Conservation (phyloP, 2,797 vertebrate genomes). For the Anomalospiza imberbis region DNA sequence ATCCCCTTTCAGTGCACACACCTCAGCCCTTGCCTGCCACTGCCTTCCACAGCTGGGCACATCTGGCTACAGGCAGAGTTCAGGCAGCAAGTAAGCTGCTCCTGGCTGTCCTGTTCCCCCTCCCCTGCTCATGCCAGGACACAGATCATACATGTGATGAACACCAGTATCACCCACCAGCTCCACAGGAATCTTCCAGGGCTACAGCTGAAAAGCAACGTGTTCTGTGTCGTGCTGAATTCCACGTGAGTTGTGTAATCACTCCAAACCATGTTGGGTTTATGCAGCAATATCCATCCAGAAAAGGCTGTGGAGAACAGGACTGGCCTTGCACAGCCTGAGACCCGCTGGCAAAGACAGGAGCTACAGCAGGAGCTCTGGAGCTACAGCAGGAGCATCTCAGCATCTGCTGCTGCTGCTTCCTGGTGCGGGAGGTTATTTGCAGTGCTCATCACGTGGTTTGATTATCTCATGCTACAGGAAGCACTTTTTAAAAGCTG, state of each 20-base stretch:
- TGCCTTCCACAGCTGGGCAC: neutral
- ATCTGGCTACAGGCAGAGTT: neutral
- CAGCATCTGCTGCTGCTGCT: neutral
- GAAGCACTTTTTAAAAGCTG: neutral
- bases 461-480: neutral
- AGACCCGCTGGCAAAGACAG: neutral
- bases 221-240: neutral
- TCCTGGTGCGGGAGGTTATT: neutral
- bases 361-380: neutral
- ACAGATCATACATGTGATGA: neutral
- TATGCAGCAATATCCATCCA: neutral
- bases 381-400: neutral
- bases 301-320: neutral
- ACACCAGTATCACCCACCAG: neutral
- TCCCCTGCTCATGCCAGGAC: neutral
- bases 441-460: fast-evolving
- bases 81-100: fast-evolving
- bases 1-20: fast-evolving
- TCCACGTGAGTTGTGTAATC: fast-evolving
- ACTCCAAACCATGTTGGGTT: fast-evolving
- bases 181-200: neutral
- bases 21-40: neutral
- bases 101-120: too few species aligned
- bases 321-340: neutral
- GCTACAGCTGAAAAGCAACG: fast-evolving